Evolutionary conservation across 30 jellyfish, hydroid and myxozoan species (phyloP), one percentile per base, ranked within the genome.

Genomic region (Cassiopea andromeda): DNA sequence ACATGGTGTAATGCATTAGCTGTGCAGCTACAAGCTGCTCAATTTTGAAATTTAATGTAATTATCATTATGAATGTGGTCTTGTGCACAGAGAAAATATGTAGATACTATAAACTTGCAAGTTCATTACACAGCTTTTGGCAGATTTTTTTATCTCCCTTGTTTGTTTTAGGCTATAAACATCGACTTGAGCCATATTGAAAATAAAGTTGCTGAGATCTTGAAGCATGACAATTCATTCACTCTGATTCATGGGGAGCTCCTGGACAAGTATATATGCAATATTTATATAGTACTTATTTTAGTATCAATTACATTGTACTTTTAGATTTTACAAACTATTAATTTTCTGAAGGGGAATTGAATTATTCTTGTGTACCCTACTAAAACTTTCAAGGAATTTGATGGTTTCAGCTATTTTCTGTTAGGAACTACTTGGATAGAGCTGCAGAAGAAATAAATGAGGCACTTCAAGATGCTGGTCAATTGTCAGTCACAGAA

Each of bases 371-470:
- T 27, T 27, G 38, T 27, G 38, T 27, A 27, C 38, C 38, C 38
- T 27, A 27, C 38, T 27, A 27, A 27, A 27, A 27, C 0, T 27
- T 0, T 27, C 38, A 27, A 27, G 38, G 38, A 27, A 27, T 27
- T 27, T 27, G 38, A 27, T 27, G 38, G 38, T 27, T 27, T 27
- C 38, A 27, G 38, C 38, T 27, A 27, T 27, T 27, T 27, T 64
- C 73, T 17, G 0, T 64, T 64, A 95, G 99, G 80, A 98, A 95
- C 60, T 95, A 95, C 80, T 73, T 95, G 67, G 99, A 95, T 70
- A 87, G 99, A 80, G 91, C 98, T 12, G 98, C 98, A 8, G 99
- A 95, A 54, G 99, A 95, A 83, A 95, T 95, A 7, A 95, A 95
- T 85, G 99, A 95, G 78, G 87, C 98, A 46, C 87, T 95, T 47